Conservation (phyloP, 2,888 invertebrate species). For the Caenorhabditis imperialis region DNA sequence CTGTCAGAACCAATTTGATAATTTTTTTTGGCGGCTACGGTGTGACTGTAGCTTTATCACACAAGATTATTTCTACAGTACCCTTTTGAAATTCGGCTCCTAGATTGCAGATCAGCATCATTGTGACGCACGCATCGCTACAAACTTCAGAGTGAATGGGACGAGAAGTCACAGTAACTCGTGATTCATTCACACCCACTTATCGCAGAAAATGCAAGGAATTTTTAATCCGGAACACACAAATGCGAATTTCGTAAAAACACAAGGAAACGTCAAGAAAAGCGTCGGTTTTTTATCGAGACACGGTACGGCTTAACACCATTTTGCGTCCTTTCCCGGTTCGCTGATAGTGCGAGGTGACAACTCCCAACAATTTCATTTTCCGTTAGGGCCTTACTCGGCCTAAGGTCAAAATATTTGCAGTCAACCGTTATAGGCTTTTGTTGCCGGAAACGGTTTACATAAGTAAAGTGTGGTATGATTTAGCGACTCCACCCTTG, state of each 20-base stretch:
- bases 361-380: constrained; percentile 4
- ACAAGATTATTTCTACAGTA: no score
- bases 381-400: neutral
- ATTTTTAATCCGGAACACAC: constrained; percentile 42
- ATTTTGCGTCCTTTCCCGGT: constrained; percentile 11
- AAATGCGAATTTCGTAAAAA: constrained; percentile 39
- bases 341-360: constrained; percentile 21
- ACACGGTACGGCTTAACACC: constrained; percentile 10
- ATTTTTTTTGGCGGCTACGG: no score
- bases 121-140: no score
- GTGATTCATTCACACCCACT: constrained; percentile 4
- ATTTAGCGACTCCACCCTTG: neutral
- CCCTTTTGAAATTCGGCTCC: no score
- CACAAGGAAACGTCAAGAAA: constrained; percentile 13
- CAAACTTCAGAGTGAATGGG: no score
- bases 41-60: no score
- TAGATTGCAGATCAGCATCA: no score
- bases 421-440: neutral
- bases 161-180: neutral
- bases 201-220: constrained; percentile 19
- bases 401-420: constrained; percentile 18
- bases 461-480: constrained; percentile 10
- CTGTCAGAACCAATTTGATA: no score
- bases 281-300: neutral
- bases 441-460: neutral